Evolutionary conservation across 1,140 invertebrate genomes (phyloP).

Genomic region (Bombus soroeensis): DNA sequence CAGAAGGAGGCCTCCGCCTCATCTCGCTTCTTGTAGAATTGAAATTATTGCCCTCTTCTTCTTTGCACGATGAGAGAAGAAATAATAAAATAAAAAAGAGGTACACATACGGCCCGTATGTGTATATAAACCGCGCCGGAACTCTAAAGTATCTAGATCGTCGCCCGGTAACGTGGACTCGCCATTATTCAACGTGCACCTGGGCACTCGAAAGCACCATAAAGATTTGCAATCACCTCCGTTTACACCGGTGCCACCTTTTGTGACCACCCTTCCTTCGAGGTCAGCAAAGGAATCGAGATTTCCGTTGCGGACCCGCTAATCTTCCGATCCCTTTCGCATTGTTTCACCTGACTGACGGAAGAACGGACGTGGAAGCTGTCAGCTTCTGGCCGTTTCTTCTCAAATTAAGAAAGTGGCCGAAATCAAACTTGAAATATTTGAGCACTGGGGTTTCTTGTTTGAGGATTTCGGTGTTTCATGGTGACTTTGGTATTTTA

Average conservation of each 20-base stretch:
- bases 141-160: slow-evolving; percentile 70
- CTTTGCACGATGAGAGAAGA: background rate
- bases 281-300: slow-evolving; percentile 70
- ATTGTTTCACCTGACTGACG: slow-evolving; percentile 56
- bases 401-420: background rate
- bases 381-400: slow-evolving; percentile 15
- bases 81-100: background rate
- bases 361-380: slow-evolving; percentile 36
- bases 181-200: slow-evolving; percentile 75
- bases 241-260: slow-evolving; percentile 59
- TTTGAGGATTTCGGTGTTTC: too few relatives aligned
- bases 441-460: rapidly evolving
- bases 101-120: slow-evolving; percentile 47
- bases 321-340: slow-evolving; percentile 49
- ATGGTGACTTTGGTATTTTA: background rate
- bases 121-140: slow-evolving; percentile 44
- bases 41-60: slow-evolving; percentile 47
- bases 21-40: slow-evolving; percentile 15
- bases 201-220: slow-evolving; percentile 75
- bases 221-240: slow-evolving; percentile 79
- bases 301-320: slow-evolving; percentile 75
- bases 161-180: slow-evolving; percentile 56
- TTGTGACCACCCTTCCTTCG: slow-evolving; percentile 61
- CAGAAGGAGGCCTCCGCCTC: background rate
- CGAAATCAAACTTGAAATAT: background rate